Conservation (phyloP, 2,888 invertebrate genomes). For the Hyppa rectilinea region DNA sequence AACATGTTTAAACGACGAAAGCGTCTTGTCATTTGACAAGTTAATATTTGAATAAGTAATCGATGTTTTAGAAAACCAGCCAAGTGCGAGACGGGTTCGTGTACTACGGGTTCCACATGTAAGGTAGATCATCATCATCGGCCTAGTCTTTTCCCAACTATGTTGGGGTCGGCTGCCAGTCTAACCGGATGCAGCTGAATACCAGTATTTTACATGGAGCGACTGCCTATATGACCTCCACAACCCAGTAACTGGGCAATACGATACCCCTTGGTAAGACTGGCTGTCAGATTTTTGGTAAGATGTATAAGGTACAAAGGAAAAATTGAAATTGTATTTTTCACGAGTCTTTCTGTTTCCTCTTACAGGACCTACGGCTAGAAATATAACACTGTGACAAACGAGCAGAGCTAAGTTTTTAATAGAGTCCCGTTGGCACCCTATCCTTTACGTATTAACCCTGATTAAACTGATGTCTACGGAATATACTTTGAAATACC, state of each 20-base stretch:
- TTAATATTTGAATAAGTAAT: constrained; percentile 35
- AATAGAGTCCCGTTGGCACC: neutral
- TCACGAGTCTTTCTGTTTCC: neutral
- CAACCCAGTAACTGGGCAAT: no score
- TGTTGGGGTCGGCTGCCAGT: no score
- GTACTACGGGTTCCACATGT: neutral
- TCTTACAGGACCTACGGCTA: no score
- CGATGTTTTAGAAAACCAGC: constrained; percentile 17
- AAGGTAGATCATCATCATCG: no score
- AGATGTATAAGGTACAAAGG: no score
- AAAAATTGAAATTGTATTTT: neutral
- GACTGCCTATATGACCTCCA: no score
- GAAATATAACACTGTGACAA: neutral
- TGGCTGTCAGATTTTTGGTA: no score
- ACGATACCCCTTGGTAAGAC: no score
- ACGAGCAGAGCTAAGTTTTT: neutral
- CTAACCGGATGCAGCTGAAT: no score
- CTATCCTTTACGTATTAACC: neutral
- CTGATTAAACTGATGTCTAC: constrained; percentile 16
- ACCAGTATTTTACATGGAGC: no score
- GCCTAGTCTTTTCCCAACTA: no score
- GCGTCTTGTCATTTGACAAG: constrained; percentile 27
- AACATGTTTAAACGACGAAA: constrained; percentile 35
- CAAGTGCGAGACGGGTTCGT: constrained; percentile 8
- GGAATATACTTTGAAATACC: constrained; percentile 29